Percentiles rank a stretch among this genome's conserved stretches.
Conservation (phyloP, 92 coral and sea anemone genomes). For the Galaxea fascicularis region DNA sequence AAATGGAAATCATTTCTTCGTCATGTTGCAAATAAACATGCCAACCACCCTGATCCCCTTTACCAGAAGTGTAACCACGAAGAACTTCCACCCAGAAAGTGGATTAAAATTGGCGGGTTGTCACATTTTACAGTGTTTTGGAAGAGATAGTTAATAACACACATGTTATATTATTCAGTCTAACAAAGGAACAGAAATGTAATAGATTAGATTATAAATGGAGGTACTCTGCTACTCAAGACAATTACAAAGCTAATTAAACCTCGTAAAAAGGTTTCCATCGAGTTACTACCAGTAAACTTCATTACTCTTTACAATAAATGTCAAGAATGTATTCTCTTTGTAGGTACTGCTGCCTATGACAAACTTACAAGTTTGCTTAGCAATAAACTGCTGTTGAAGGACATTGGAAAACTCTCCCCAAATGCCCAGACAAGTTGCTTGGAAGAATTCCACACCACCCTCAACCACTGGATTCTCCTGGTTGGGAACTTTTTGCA, state of each 20-base stretch:
- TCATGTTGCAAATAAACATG: conserved; percentile 73
- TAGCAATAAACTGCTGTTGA: not conserved
- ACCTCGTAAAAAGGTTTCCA: not conserved
- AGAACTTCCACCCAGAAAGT: conserved; percentile 64
- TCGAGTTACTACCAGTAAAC: not conserved
- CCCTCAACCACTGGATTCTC: conserved; percentile 13
- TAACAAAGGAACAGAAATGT: not conserved
- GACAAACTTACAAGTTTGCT: not conserved
- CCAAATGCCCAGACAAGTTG: not conserved
- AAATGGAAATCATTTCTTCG: conserved; percentile 75
- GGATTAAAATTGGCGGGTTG: conserved; percentile 62
- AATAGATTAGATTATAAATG: not conserved
- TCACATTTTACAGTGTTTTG: conserved; percentile 8
- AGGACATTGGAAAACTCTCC: not conserved
- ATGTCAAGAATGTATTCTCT: not conserved
- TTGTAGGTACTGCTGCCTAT: not conserved
- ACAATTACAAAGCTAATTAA: not conserved
- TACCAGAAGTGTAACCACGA: conserved; percentile 64
- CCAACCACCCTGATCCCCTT: conserved; percentile 69
- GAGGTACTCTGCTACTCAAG: not conserved
- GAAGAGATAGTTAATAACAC: not conserved
- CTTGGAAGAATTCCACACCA: not conserved
- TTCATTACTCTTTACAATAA: not conserved
- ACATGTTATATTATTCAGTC: not conserved
- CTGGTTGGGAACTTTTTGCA: not conserved